phyloP scores from a whole-genome alignment of 2,113 vertebrate genomes.

The Rhagologus leucostigma region DNA sequence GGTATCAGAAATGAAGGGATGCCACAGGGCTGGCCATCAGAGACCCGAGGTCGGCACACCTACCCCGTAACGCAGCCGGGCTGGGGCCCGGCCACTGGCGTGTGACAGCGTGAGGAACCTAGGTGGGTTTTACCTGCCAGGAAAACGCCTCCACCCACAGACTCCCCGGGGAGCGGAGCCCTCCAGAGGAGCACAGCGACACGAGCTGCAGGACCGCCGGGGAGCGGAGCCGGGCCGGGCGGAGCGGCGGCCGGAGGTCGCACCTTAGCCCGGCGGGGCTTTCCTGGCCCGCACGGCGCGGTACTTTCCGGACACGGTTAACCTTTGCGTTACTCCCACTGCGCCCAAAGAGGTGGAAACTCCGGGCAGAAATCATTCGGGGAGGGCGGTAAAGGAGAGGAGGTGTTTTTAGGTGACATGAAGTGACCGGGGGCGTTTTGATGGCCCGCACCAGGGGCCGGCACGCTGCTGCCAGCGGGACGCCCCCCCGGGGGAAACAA shows the following conservation, averaged over 20 bases:
- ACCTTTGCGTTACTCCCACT: constrained; percentile 40
- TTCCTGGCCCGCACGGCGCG: constrained; percentile 10
- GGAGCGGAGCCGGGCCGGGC: background rate
- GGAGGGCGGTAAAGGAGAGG: background rate
- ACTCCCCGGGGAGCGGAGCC: background rate
- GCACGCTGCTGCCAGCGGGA: background rate
- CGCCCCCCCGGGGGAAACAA: background rate
- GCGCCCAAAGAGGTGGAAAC: constrained; percentile 4
- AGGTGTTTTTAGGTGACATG: background rate
- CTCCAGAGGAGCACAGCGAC: background rate
- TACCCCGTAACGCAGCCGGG: too few species aligned
- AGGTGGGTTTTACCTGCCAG: background rate
- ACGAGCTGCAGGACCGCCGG: rapidly evolving
- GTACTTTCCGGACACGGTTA: constrained; percentile 57
- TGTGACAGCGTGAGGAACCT: background rate
- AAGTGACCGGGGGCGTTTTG: background rate
- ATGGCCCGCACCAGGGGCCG: background rate
- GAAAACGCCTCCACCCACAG: background rate
- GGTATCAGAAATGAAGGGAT: background rate
- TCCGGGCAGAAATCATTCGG: background rate
- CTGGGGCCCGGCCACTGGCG: too few species aligned
- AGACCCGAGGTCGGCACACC: too few species aligned
- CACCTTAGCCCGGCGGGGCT: constrained; percentile 52
- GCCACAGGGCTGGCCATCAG: background rate
- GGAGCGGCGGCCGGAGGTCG: background rate